A percentile compares a stretch with the other conserved stretches of the same genome.
These are phyloP conservation scores for Otus sunia DNA, from an alignment of 2,113 vertebrate genomes.

Conservation along the genomic window DNA sequence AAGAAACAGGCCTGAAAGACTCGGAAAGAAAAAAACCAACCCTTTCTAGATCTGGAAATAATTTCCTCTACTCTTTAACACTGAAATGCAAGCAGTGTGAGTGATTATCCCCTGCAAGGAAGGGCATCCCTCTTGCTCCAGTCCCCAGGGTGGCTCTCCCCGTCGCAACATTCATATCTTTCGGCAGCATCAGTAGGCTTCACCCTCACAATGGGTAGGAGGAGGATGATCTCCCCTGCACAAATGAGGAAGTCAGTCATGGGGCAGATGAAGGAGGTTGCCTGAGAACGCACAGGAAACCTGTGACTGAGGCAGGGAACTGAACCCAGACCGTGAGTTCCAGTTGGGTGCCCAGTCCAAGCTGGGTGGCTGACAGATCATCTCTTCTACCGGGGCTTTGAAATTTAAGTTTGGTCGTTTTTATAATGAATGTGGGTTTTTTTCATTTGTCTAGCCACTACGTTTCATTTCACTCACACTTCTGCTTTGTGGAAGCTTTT, in stretches of 20 bases:
- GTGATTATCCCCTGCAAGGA: background rate
- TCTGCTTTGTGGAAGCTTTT: conserved; percentile 50
- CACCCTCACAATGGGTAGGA: background rate
- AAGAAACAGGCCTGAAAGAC: background rate
- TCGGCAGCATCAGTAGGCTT: background rate
- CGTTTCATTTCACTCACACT: conserved; percentile 53
- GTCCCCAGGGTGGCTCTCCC: background rate
- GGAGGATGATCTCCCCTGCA: background rate
- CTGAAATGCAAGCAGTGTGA: background rate
- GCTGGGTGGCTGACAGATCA: background rate
- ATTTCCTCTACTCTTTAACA: background rate
- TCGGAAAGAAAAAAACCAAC: background rate
- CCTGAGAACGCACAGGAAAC: background rate
- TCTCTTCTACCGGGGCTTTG: background rate
- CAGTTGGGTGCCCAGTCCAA: conserved; percentile 27
- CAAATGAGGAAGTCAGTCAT: background rate
- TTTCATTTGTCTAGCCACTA: conserved; percentile 48
- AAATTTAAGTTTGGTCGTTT: background rate
- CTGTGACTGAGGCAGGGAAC: conserved; percentile 3
- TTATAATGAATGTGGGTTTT: background rate
- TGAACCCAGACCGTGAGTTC: conserved; percentile 44
- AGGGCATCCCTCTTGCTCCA: background rate
- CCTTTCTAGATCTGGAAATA: background rate
- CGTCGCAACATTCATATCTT: fast-evolving
- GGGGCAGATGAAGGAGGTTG: background rate